Percentiles rank a stretch among this genome's conserved stretches.
phyloP scores from a whole-genome alignment of 2,797 vertebrate species.

The Myripristis jacobus region DNA sequence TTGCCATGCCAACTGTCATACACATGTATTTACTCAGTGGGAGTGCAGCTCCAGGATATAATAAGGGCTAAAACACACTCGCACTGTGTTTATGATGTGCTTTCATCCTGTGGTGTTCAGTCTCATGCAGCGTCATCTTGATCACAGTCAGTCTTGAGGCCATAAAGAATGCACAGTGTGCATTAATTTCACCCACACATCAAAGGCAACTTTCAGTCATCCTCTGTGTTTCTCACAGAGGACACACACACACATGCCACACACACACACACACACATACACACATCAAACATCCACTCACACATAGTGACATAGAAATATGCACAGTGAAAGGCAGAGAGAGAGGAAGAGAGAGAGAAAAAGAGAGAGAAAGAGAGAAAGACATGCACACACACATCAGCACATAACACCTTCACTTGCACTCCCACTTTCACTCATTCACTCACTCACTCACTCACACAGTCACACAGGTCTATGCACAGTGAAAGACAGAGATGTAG shows the following conservation, averaged over 20 bases:
- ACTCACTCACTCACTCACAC: background rate
- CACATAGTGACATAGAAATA: background rate
- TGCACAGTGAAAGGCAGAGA: constrained; percentile 18
- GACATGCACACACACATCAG: no score
- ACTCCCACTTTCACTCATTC: no score
- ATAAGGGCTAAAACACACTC: constrained; percentile 34
- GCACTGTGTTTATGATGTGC: constrained; percentile 30
- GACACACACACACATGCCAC: constrained; percentile 4
- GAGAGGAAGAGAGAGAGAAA: background rate
- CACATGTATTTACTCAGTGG: constrained; percentile 24
- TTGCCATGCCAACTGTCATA: constrained; percentile 12
- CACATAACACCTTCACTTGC: no score
- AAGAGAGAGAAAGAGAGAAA: no score
- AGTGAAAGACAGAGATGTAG: no score
- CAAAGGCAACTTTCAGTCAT: constrained; percentile 28
- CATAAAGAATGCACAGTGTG: constrained; percentile 25
- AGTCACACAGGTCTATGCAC: no score
- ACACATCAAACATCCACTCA: background rate
- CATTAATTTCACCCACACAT: constrained; percentile 31
- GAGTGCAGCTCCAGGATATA: constrained; percentile 36
- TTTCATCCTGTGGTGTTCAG: constrained; percentile 22
- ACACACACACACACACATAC: constrained; percentile 12
- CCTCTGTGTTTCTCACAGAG: constrained; percentile 11
- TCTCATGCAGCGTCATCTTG: constrained; percentile 12
- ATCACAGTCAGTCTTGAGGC: constrained; percentile 36